phyloP scores from a whole-genome alignment of 1,140 invertebrate species.

The Lordiphosa clarofinis region DNA sequence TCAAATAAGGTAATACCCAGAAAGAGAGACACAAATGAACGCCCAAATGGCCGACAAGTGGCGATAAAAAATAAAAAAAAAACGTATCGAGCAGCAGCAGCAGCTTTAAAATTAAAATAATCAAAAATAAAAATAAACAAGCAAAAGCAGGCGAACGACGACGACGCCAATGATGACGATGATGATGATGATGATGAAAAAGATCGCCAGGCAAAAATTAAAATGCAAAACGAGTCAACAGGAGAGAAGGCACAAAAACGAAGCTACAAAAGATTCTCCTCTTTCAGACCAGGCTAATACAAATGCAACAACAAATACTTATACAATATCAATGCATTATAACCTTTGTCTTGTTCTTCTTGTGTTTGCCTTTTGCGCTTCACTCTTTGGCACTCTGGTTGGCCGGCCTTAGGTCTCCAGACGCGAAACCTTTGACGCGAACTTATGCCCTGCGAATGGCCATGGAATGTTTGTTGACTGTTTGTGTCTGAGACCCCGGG shows the following conservation, averaged over 20 bases:
- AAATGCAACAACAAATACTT: constrained; percentile 28
- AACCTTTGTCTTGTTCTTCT: constrained; percentile 43
- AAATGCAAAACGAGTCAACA: constrained; percentile 73
- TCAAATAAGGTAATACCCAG: constrained; percentile 39
- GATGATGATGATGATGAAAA: constrained; percentile 53
- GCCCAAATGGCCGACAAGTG: constrained; percentile 59
- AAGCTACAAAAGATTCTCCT: constrained; percentile 22
- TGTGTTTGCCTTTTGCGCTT: constrained; percentile 50
- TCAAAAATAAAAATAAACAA: constrained; percentile 71
- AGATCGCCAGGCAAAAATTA: constrained; percentile 58
- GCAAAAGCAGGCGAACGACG: constrained; percentile 28
- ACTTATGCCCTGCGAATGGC: constrained; percentile 76
- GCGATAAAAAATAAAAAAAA: constrained; percentile 50
- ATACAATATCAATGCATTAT: constrained; percentile 57
- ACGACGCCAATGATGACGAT: constrained; percentile 21
- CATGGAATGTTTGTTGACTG: constrained; percentile 70
- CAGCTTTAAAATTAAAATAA: constrained; percentile 73
- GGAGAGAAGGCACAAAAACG: constrained; percentile 11
- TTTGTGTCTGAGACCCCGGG: constrained; percentile 28
- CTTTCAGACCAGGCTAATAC: constrained; percentile 27
- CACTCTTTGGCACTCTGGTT: constrained; percentile 50
- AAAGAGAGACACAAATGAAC: constrained; percentile 42
- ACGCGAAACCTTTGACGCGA: constrained; percentile 71
- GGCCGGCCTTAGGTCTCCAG: constrained; percentile 4
- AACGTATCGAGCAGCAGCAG: constrained; percentile 52